Percentiles rank a stretch among this genome's conserved stretches.
phyloP scores from a whole-genome alignment of 2,113 vertebrate genomes.

The Spea multiplicata region DNA sequence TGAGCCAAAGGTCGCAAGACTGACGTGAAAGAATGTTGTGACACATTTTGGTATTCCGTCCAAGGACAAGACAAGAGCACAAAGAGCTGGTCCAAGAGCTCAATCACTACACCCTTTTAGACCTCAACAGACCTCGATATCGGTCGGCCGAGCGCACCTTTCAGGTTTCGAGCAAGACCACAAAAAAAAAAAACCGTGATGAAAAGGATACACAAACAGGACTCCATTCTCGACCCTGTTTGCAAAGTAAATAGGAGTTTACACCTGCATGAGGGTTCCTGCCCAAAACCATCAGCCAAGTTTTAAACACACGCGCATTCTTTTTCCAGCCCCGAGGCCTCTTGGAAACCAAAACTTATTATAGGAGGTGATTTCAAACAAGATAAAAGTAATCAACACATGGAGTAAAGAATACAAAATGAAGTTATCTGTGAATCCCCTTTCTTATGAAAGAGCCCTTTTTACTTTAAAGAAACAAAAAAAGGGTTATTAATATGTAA shows the following conservation, averaged over 20 bases:
- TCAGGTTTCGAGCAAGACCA: conserved; percentile 6
- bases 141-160: conserved; percentile 15
- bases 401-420: conserved; percentile 19
- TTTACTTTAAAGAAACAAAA: neutral
- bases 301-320: conserved; percentile 65
- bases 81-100: conserved; percentile 61
- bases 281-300: conserved; percentile 63
- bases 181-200: neutral
- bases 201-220: conserved; percentile 49
- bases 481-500: conserved; percentile 7
- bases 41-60: conserved; percentile 75
- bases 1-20: conserved; percentile 65
- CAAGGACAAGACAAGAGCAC: conserved; percentile 74
- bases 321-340: conserved; percentile 63
- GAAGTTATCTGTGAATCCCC: conserved; percentile 21
- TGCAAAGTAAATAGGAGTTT: conserved; percentile 66
- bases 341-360: conserved; percentile 52
- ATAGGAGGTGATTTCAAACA: conserved; percentile 53
- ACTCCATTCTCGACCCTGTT: conserved; percentile 59
- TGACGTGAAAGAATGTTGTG: conserved; percentile 56
- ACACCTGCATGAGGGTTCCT: conserved; percentile 77
- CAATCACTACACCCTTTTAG: conserved; percentile 57
- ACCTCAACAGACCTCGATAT: conserved; percentile 63
- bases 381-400: conserved; percentile 37
- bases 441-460: conserved; percentile 27